A percentile compares a stretch with the other conserved stretches of the same genome.
Conservation (phyloP, 2,797 vertebrate species). For the Anguilla anguilla region DNA sequence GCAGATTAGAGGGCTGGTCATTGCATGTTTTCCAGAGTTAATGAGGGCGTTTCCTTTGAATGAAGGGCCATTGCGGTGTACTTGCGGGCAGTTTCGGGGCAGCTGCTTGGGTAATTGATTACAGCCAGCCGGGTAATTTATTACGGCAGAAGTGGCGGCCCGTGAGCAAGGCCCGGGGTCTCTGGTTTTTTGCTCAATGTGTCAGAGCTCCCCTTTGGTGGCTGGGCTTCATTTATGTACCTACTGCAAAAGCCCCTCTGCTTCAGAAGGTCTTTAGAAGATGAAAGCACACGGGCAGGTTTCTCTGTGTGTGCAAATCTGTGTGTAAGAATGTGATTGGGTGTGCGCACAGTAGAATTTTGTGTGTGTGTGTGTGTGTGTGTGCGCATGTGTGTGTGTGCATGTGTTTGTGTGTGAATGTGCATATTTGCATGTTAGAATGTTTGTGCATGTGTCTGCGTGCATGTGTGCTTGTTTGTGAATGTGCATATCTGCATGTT, state of each 20-base stretch:
- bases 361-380: background rate
- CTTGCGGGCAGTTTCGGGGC: background rate
- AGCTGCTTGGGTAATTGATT: slow-evolving; percentile 30
- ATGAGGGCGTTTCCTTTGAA: slow-evolving; percentile 26
- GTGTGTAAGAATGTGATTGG: too few relatives aligned
- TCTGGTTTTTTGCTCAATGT: slow-evolving; percentile 29
- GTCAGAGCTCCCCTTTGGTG: slow-evolving; percentile 20
- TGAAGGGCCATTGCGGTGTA: slow-evolving; percentile 12
- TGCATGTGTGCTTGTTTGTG: background rate
- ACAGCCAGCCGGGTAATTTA: slow-evolving; percentile 26
- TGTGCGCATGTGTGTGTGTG: background rate
- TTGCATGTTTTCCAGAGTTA: slow-evolving; percentile 26
- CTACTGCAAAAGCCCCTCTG: background rate
- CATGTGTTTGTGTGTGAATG: background rate
- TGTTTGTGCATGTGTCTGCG: background rate
- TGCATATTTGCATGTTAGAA: background rate
- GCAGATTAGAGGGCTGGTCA: background rate
- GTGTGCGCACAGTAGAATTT: too few relatives aligned
- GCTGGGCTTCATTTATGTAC: background rate
- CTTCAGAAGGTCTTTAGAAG: background rate
- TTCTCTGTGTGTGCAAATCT: background rate
- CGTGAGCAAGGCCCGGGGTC: background rate
- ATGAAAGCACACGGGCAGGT: background rate
- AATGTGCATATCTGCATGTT: background rate
- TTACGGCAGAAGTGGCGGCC: slow-evolving; percentile 29